Base-by-base conservation (phyloP, 2,113 vertebrate species). In the Protobothrops mucrosquamatus region DNA sequence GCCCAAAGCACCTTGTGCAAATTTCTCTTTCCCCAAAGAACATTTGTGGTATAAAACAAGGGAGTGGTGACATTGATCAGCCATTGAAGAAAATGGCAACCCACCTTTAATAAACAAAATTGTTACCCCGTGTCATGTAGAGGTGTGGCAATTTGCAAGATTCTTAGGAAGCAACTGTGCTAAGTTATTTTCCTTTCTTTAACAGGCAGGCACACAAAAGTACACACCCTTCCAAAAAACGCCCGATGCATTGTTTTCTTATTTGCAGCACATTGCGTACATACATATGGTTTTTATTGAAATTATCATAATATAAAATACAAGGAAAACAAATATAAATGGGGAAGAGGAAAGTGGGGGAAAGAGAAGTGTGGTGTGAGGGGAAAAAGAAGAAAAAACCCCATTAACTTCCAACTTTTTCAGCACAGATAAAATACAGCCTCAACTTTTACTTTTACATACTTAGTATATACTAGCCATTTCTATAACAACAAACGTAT, bases 81-180 rank as follows among this genome's bases (percentile, higher is more conserved):
- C 22, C 54, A 69, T 1, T 69, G 26, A 34, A 61, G 81, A 52
- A 64, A 56, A 55, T 61, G 46, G 29, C 26, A 93, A 86, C n/a
- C 74, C 74, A 15, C 88, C 92, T 93, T 93, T 39, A 93, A 93
- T 93, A 90, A 90, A 92, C 87, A 92, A n/a, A 85, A n/a, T 48
- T n/a, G 24, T 56, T 56, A 85, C 46, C n/a, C 8, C 5, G 14
- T 39, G 55, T 52, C 59, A 90, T 8, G 23, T 43, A 90, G 14
- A 54, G 89, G 81, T 86, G 92, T 87, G 88, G 46, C 39, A 11
- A 51, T 2, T 29, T 61, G 24, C 87, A 74, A 89, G n/a, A 39
- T 15, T 26, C n/a, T 64, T 20, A 23, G 46, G 51, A 26, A 48
- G 81, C 20, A 61, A n/a, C 10, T 9, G 22, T n/a, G 1, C 6